Conservation (phyloP, 1,140 invertebrate species). For the Lamellibrachia luymesi region DNA sequence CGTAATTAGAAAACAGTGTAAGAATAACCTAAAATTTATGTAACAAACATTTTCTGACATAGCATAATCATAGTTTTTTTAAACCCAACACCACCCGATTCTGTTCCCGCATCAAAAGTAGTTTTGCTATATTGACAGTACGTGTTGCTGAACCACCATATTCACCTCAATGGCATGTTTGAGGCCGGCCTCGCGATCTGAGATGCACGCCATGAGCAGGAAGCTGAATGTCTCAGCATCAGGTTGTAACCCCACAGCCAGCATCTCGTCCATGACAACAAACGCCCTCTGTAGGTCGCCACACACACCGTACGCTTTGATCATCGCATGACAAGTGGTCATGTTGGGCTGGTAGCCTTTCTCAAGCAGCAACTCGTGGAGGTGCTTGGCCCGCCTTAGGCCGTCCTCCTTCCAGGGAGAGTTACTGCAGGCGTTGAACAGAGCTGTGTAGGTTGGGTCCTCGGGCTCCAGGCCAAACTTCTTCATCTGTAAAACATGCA, state of each 20-base stretch:
- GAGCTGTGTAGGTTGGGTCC: slow-evolving; percentile 72
- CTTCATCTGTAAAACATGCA: slow-evolving; percentile 66
- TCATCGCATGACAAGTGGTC: slow-evolving; percentile 62
- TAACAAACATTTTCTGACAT: no score
- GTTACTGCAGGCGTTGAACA: slow-evolving; percentile 86
- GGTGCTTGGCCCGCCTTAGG: slow-evolving; percentile 64
- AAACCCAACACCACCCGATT: no score
- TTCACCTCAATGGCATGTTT: slow-evolving; percentile 70
- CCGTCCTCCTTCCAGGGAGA: slow-evolving; percentile 68
- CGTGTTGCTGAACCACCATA: neutral
- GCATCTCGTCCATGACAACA: slow-evolving; percentile 16
- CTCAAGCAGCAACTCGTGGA: slow-evolving; percentile 69
- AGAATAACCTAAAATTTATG: neutral
- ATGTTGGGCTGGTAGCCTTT: slow-evolving; percentile 71
- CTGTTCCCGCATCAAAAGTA: no score
- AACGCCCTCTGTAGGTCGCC: slow-evolving; percentile 63
- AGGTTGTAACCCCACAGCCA: neutral
- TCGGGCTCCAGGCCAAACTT: slow-evolving; percentile 68
- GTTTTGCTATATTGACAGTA: no score
- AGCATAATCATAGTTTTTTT: no score
- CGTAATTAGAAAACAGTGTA: neutral
- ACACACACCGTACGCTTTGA: slow-evolving; percentile 74
- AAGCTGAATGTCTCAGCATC: slow-evolving; percentile 61
- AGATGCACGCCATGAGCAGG: slow-evolving; percentile 78
- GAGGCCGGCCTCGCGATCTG: slow-evolving; percentile 76